These are phyloP conservation scores for Pseudomyrmex pallidus DNA, from an alignment of 1,140 invertebrate species.

Conservation along the genomic window DNA sequence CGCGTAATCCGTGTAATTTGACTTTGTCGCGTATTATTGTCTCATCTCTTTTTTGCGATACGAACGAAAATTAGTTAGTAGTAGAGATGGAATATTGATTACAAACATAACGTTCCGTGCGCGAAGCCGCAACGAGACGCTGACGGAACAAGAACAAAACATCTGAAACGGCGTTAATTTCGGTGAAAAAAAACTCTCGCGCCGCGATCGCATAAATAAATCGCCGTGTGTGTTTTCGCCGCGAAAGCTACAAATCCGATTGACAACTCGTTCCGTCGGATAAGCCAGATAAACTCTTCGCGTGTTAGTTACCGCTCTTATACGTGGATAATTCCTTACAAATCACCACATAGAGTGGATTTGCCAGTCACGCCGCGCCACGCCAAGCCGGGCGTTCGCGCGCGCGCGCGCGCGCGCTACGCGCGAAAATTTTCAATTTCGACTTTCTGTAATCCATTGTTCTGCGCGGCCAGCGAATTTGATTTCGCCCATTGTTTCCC, in stretches of 20 bases:
- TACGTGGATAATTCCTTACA: slow-evolving; percentile 56
- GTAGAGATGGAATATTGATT: slow-evolving; percentile 30
- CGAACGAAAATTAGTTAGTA: slow-evolving; percentile 11
- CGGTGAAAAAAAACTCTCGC: slow-evolving; percentile 13
- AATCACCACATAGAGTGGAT: slow-evolving; percentile 50
- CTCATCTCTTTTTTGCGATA: not conserved
- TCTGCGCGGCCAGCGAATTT: slow-evolving; percentile 48
- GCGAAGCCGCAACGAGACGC: not conserved
- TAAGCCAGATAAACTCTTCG: slow-evolving; percentile 48
- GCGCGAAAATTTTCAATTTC: slow-evolving; percentile 61
- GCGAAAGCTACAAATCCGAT: slow-evolving; percentile 49
- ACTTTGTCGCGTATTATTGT: slow-evolving; percentile 16
- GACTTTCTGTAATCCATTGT: slow-evolving; percentile 61
- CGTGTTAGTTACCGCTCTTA: slow-evolving; percentile 48
- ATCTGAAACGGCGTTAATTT: slow-evolving; percentile 34
- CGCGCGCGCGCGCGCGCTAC: too few species aligned
- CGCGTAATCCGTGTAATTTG: slow-evolving; percentile 28
- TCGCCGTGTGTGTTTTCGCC: slow-evolving; percentile 4
- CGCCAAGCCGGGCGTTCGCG: too few species aligned
- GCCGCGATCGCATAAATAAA: slow-evolving; percentile 47
- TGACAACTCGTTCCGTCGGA: slow-evolving; percentile 40
- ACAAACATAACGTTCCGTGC: not conserved
- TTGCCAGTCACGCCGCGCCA: slow-evolving; percentile 35
- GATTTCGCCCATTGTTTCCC: slow-evolving; percentile 55
- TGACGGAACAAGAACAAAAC: slow-evolving; percentile 18